Evolutionary conservation across 2,113 vertebrate species (phyloP).

Genomic region (Campylomormyrus tamandua): DNA sequence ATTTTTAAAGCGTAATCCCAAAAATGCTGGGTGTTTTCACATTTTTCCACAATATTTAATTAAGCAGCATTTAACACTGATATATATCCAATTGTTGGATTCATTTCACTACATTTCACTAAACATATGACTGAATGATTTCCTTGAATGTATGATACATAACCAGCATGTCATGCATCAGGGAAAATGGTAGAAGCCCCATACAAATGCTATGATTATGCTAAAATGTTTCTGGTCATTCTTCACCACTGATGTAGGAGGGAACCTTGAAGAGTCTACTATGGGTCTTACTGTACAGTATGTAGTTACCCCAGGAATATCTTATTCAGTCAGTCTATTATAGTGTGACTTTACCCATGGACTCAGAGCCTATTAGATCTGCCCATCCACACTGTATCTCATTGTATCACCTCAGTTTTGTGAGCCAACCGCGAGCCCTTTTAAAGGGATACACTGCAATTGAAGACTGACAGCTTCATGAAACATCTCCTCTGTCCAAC

Average conservation of each 20-base stretch:
- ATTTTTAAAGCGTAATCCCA: no score
- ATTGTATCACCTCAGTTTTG: background rate
- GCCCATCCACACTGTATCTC: background rate
- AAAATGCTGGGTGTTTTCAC: no score
- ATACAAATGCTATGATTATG: background rate
- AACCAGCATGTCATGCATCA: background rate
- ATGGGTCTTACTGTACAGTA: background rate
- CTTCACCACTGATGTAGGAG: background rate
- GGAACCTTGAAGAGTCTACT: background rate
- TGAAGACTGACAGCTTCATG: background rate
- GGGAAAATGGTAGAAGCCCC: background rate
- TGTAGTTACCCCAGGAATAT: background rate
- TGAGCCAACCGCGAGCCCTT: background rate
- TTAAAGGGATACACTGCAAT: background rate
- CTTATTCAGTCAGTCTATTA: background rate
- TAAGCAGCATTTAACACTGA: background rate
- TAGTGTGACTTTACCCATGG: background rate
- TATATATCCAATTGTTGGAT: background rate
- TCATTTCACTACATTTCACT: background rate
- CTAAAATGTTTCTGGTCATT: background rate
- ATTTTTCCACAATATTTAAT: background rate
- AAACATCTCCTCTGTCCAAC: background rate
- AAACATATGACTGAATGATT: background rate
- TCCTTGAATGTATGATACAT: background rate
- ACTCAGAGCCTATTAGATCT: background rate